These are phyloP conservation scores for Drosophila kurseongensis DNA, from an alignment of 1,140 invertebrate species.

Conservation along the genomic window DNA sequence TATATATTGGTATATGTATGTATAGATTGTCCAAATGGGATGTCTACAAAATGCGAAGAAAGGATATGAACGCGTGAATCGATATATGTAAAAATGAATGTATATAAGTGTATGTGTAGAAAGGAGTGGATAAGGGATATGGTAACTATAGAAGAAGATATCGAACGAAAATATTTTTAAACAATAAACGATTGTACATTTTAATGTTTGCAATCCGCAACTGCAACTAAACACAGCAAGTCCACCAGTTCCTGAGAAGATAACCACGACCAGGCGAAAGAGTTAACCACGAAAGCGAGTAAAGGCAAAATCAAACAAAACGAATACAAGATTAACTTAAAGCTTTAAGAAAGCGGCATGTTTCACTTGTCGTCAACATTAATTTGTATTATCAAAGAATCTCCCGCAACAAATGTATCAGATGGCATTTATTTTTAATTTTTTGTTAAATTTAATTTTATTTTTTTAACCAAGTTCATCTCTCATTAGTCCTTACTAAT, in stretches of 20 bases:
- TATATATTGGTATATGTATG: constrained; percentile 31
- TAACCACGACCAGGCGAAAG: constrained; percentile 32
- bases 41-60: neutral
- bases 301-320: constrained; percentile 37
- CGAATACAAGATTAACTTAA: constrained; percentile 50
- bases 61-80: constrained; percentile 1
- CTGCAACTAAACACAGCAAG: constrained; percentile 53
- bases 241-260: constrained; percentile 69
- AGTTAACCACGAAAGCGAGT: constrained; percentile 40
- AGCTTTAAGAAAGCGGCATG: constrained; percentile 65
- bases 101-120: constrained; percentile 38
- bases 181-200: constrained; percentile 57
- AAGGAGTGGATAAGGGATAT: constrained; percentile 6
- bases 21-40: constrained; percentile 31
- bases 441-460: too few species aligned
- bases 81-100: constrained; percentile 27
- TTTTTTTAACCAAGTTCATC: constrained; percentile 41
- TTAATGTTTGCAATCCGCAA: constrained; percentile 44
- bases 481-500: constrained; percentile 49
- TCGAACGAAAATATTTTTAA: constrained; percentile 51
- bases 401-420: constrained; percentile 48
- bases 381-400: constrained; percentile 66
- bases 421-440: constrained; percentile 70
- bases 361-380: constrained; percentile 33
- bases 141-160: constrained; percentile 6